Conservation (phyloP, 2,797 vertebrate genomes). For the Pachyuromys duprasi region DNA sequence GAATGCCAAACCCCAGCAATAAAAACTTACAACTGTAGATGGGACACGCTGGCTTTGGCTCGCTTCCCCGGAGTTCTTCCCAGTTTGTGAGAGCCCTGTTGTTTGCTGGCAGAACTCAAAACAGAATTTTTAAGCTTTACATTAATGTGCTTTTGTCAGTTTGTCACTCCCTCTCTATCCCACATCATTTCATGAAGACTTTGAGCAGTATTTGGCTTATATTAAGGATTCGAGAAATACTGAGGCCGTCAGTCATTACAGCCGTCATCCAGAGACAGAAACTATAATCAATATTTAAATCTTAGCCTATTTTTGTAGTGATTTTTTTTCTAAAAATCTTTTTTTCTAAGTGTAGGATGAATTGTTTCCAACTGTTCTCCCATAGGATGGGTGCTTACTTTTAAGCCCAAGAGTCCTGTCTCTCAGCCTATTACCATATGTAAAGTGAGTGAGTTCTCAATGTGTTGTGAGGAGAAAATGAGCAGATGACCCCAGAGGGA, state of each 20-base stretch:
- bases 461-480: neutral
- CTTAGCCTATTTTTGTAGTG: neutral
- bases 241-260: neutral
- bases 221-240: neutral
- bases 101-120: neutral
- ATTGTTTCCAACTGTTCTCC: conserved; percentile 26
- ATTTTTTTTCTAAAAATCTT: conserved; percentile 27
- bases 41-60: neutral
- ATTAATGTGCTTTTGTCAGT: neutral
- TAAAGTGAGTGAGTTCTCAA: neutral
- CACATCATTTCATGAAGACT: neutral
- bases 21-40: neutral
- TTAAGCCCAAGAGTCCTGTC: neutral
- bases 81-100: neutral
- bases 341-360: neutral
- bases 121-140: neutral
- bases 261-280: conserved; percentile 35
- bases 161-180: neutral
- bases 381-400: neutral
- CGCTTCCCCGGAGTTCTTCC: neutral
- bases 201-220: neutral
- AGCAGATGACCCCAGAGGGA: neutral
- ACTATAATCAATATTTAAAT: conserved; percentile 8
- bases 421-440: neutral
- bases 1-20: conserved; percentile 42